Base-by-base conservation (phyloP, 2,113 vertebrate species). In the Emydura subglobosa region DNA sequence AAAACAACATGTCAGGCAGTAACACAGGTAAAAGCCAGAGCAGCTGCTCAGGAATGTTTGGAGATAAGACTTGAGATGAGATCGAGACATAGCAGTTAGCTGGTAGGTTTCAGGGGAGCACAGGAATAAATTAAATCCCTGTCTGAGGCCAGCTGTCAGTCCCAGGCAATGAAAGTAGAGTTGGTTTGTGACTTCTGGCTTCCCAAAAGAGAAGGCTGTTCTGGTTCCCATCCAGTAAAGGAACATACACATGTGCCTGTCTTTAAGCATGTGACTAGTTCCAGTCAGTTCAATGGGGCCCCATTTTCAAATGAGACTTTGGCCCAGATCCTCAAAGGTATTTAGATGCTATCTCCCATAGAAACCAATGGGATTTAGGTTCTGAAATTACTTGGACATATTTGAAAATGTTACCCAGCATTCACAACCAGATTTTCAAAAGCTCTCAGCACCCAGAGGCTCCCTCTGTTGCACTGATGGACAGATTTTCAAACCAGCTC, bases 11-110 rank as follows among this genome's bases (percentile, higher is more conserved):
- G 96, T 93, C 90, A 93, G 92, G 96, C 90, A 90, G 96, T 93
- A 96, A 93, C 95, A 92, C 96, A 97, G 97, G 96, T 97, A 96
- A 94, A 95, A 97, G 95, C 95, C 95, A 97, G 96, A 97, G 96
- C 96, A 95, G 97, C 95, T 95, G 96, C 89, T 94, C 94, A 97
- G 92, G 96, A 96, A 97, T 95, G 96, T 95, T 55, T 59, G 44
- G 42, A 49, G 54, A 79, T 59, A 42, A n/a, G 55, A 8, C 39
- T 34, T 49, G 44, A 79, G 85, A 17, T n/a, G 21, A 87, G 9
- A 79, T 10, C 7, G 31, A 10, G n/a, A 16, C 29, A 25, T 17
- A 31, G 79, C 42, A 24, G 39, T 82, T 57, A 83, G 65, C 49
- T 49, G 49, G 50, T 42, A 2, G 12, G 55, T 5, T 79, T 54